Base-by-base conservation (phyloP, 1,140 invertebrate genomes). In the Asobara japonica region DNA sequence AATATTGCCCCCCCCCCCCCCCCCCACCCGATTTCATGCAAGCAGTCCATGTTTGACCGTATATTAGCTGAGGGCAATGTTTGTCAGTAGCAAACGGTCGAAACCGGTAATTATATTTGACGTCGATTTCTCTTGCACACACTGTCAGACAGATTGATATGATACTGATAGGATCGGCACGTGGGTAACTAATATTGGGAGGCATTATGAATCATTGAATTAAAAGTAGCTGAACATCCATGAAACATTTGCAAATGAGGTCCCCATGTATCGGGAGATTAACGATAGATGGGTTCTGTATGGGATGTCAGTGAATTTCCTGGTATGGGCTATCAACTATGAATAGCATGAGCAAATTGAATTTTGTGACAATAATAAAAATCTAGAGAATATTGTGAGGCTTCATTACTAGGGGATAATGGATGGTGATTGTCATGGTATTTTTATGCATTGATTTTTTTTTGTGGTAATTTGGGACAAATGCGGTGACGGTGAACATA, bases 81-180 rank as follows among this genome's bases (percentile, higher is more conserved):
- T 86, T 83, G 77, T 78, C 67, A 48, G 30, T 18, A 72, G 79
- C 77, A 86, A 86, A 85, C 83, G 74, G 73, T 61, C 78, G 74
- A 79, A 79, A 81, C 83, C 81, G 80, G 80, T 84, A 85, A 86
- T 86, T 85, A 86, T 81, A 82, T 86, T 86, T 85, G 78, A 76
- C 78, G 79, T 81, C 80, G 77, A 84, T 86, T 84, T 78, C 82
- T 83, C 82, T 71, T 77, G 78, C 74, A 84, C 78, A 85, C 79
- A 79, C 60, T 66, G 45, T 73, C 72, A 72, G 64, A 77, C 78
- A 68, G 71, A 72, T 73, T 76, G 71, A 62, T 62, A 16, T n/a
- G 51, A 38, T 36, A 38, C 29, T 33, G 25, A 65, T 20, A 22
- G 29, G 25, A 65, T 38, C 27, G 38, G 31, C 16, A 13, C 25